Evolutionary conservation across 1,140 invertebrate genomes (phyloP).

Genomic region (Pachypeltis micranthus): DNA sequence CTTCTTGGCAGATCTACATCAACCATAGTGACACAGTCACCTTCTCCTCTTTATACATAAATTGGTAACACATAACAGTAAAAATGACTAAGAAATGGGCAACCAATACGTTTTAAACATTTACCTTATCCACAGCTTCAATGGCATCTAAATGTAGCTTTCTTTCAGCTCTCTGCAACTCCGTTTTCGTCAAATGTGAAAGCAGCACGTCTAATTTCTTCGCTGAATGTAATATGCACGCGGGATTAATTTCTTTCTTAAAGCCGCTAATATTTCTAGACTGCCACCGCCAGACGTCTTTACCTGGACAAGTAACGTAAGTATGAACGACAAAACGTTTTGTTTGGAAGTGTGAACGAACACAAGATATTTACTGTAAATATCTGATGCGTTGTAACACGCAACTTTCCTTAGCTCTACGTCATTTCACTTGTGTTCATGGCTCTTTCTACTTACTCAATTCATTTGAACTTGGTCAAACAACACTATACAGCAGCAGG

Average conservation of each 20-base stretch:
- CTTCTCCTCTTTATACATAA: not conserved
- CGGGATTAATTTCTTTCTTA: conserved; percentile 26
- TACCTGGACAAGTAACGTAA: conserved; percentile 38
- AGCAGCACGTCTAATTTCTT: not conserved
- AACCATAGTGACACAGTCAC: not conserved
- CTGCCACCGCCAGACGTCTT: conserved; percentile 87
- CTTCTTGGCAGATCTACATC: too few relatives aligned
- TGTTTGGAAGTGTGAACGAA: too few relatives aligned
- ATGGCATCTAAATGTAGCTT: not conserved
- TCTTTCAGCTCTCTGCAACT: not conserved
- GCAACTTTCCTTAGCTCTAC: too few relatives aligned
- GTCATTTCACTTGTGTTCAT: too few relatives aligned
- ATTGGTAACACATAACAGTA: not conserved
- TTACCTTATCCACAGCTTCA: not conserved
- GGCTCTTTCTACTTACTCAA: too few relatives aligned
- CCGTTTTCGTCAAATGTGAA: not conserved
- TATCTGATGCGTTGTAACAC: too few relatives aligned
- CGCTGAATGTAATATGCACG: conserved; percentile 2
- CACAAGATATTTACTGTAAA: too few relatives aligned
- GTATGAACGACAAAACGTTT: conserved; percentile 5
- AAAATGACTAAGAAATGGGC: not conserved
- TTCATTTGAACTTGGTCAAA: too few relatives aligned
- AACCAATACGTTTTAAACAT: not conserved
- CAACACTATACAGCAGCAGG: too few relatives aligned
- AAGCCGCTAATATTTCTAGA: conserved; percentile 73